Conservation (phyloP, 2,113 vertebrate genomes). For the Archocentrus centrarchus region DNA sequence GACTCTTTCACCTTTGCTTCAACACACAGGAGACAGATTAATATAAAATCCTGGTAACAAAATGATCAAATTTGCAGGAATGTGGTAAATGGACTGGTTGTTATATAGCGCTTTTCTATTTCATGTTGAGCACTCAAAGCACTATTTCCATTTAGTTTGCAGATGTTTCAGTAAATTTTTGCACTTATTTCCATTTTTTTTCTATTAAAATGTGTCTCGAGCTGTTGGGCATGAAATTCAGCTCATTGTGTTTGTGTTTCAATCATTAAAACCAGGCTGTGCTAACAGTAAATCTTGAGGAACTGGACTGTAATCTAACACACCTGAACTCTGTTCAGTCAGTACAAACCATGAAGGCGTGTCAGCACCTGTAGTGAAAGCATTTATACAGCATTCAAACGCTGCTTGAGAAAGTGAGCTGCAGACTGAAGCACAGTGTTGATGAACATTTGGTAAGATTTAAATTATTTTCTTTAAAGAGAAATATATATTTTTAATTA, state of each 20-base stretch:
- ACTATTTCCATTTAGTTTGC: too few relatives aligned
- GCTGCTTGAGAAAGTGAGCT: neutral
- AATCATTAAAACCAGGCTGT: fast-evolving
- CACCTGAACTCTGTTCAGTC: neutral
- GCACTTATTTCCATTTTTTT: neutral
- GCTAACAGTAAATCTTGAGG: neutral
- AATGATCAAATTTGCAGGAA: too few relatives aligned
- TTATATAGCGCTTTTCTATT: too few relatives aligned
- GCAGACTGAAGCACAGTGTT: too few relatives aligned
- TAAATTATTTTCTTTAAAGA: neutral
- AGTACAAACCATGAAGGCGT: neutral
- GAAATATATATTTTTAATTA: neutral
- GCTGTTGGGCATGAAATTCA: neutral
- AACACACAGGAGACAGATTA: too few relatives aligned
- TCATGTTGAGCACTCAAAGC: too few relatives aligned
- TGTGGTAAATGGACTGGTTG: too few relatives aligned
- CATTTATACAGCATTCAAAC: fast-evolving
- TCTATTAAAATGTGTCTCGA: neutral
- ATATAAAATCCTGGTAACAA: neutral
- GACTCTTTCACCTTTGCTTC: neutral
- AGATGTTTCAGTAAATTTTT: too few relatives aligned
- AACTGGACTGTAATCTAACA: fast-evolving
- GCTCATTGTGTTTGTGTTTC: neutral
- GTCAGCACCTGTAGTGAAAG: neutral
- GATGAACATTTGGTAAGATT: too few relatives aligned